Evolutionary conservation across 37 sponge, comb jelly and placozoan species (phyloP), one percentile per base, ranked within the genome.

Genomic region (Ephydatia muelleri): DNA sequence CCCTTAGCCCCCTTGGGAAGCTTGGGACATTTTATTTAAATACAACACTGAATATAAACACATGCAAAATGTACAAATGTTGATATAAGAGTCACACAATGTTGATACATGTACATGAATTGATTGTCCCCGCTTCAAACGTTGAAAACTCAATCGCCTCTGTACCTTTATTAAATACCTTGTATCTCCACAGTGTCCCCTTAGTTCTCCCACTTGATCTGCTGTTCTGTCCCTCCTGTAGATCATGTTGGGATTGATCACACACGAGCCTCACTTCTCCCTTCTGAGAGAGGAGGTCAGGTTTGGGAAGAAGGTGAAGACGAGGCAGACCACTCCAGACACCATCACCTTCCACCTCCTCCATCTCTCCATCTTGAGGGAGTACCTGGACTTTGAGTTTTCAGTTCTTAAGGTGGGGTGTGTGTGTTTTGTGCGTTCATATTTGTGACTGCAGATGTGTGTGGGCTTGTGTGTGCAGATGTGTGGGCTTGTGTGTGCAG

Each of bases 251-350:
- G 99, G 97, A 30, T 87, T 98, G 65, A 82, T 86, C 21, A 84
- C 97, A 26, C 99, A 98, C 67, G 99, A 98, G 89, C 95, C 97
- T 0, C 97, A 98, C 81, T 98, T 98, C 85, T 92, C 93, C 34
- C 88, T 98, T 16, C 90, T 98, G 49, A 80, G 99, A 68, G 99
- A 98, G 49, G 99, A 98, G 87, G 93, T 98, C 39, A 67, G 77
- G 79, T 98, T 95, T 89, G 98, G 98, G 26, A 82, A 78, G 76
- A 95, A 88, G 39, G 68, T 30, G 19, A 68, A 87, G 81, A 89
- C 80, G 68, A 90, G 88, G 73, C 70, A 68, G 49, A 90, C 88
- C 32, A 73, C 82, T 43, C 91, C 95, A 0, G 94, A 94, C 67
- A 85, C 91, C 38, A 82, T 91, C 83, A 92, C 94, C 57, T 98